Evolutionary conservation across 1,140 invertebrate genomes (phyloP), one percentile per base, ranked within the genome.

Genomic region (Aricia agestis): DNA sequence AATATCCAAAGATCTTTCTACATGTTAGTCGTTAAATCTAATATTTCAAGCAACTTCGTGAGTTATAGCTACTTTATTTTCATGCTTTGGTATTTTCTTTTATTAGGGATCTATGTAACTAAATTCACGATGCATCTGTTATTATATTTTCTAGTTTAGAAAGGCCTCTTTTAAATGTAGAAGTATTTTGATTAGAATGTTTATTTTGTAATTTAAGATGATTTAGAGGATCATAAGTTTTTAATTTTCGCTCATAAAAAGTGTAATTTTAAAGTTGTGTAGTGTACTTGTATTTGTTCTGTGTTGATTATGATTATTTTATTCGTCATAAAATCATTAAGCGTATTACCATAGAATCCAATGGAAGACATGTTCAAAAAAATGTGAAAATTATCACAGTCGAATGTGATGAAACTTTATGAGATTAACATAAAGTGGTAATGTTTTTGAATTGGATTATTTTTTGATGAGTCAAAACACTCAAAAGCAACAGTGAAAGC

Each of bases 11-110:
- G 45, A 42, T 25, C 25, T 18, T 18, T 70, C 68, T 65, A 69
- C 31, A 18, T 63, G 25, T 15, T 63, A 42, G 68, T 70, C 41
- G 68, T 70, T 41, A 52, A 61, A 61, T 70, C 61, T 63, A 45
- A 65, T 69, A 59, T 70, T 63, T 65, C 84, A 89, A 88, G 82
- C 84, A 87, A 90, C 85, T 90, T 88, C 88, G 86, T 90, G 80
- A 87, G 82, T 86, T 81, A 81, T 73, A 76, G 83, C 79, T 84
- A 83, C 66, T 75, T 82, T 78, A 78, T 67, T 78, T 68, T 76
- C 82, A 85, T 87, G 82, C 83, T 69, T 74, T 36, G 2, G 58
- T 72, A 74, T 63, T 68, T 25, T 66, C 18, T 71, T 67, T 69
- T 78, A 71, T 75, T 69, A 74, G 25, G 13, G 0, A 1, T 52